Evolutionary conservation across 2,797 vertebrate species (phyloP).

Genomic region (Heteromormyrus szaboi): DNA sequence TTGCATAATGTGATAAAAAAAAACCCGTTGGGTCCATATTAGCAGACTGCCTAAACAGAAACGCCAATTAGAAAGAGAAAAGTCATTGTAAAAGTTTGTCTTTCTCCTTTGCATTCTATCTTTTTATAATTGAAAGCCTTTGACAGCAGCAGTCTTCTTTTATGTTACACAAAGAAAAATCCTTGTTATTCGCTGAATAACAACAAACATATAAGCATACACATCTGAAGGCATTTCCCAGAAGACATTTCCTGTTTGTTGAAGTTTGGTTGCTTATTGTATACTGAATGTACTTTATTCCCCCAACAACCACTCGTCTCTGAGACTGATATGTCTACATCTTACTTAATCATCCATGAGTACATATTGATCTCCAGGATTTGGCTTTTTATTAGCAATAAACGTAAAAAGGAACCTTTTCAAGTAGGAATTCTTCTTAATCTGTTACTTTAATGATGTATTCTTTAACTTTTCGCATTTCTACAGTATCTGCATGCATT

Average conservation of each 20-base stretch:
- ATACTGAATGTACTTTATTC: not conserved
- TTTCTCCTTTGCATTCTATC: not conserved
- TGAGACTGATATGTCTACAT: not conserved
- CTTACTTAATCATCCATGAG: not conserved
- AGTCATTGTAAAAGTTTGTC: not conserved
- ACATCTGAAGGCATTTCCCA: not conserved
- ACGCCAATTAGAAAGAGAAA: not conserved
- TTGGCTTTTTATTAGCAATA: not conserved
- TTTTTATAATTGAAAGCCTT: constrained; percentile 2
- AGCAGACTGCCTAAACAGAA: not conserved
- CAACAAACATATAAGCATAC: not conserved
- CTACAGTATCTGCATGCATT: not conserved
- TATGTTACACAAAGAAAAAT: not conserved
- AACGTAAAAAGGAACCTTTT: not conserved
- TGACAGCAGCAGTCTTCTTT: not conserved
- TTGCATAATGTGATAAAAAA: not conserved
- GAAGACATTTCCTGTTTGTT: not conserved
- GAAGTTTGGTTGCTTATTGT: not conserved
- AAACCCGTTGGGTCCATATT: not conserved
- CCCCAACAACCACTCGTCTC: not conserved
- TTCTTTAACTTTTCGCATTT: not conserved
- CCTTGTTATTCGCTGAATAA: not conserved
- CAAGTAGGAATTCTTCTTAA: not conserved
- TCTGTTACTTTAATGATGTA: not conserved
- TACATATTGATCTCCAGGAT: not conserved